Evolutionary conservation across 2,888 invertebrate species (phyloP).

Genomic region (Macrophya alboannulata): DNA sequence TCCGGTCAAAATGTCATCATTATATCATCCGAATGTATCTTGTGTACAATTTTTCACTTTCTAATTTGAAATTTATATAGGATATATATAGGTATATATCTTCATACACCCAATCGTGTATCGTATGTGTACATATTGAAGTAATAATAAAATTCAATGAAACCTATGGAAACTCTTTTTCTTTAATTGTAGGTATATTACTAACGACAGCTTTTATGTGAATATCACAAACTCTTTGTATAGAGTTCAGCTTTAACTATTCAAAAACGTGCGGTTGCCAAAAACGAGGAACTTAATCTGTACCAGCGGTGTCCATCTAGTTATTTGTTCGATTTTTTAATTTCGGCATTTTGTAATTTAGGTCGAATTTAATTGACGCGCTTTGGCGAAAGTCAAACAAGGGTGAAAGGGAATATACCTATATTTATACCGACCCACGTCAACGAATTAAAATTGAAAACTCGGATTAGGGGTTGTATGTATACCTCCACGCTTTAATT

Average conservation of each 20-base stretch:
- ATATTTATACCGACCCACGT: neutral
- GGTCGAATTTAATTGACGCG: neutral
- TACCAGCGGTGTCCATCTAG: neutral
- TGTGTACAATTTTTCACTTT: constrained; percentile 50
- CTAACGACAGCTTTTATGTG: neutral
- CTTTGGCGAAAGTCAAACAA: neutral
- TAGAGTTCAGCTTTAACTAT: neutral
- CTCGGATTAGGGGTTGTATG: neutral
- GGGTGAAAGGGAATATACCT: neutral
- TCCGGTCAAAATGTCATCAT: neutral
- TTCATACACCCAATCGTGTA: constrained; percentile 51
- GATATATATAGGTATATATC: constrained; percentile 17
- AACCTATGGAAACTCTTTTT: neutral
- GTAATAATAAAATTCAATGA: constrained; percentile 47
- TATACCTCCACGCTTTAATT: neutral
- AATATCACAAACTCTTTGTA: neutral
- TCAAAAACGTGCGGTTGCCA: neutral
- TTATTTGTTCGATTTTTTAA: neutral
- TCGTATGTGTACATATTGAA: constrained; percentile 52
- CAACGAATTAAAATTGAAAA: constrained; percentile 37
- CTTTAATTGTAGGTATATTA: neutral
- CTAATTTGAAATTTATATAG: constrained; percentile 38
- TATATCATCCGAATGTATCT: constrained; percentile 40
- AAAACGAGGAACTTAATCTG: neutral
- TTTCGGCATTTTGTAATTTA: neutral